Base-by-base conservation (phyloP, 2,113 vertebrate species). In the Poeciliopsis retropinna region DNA sequence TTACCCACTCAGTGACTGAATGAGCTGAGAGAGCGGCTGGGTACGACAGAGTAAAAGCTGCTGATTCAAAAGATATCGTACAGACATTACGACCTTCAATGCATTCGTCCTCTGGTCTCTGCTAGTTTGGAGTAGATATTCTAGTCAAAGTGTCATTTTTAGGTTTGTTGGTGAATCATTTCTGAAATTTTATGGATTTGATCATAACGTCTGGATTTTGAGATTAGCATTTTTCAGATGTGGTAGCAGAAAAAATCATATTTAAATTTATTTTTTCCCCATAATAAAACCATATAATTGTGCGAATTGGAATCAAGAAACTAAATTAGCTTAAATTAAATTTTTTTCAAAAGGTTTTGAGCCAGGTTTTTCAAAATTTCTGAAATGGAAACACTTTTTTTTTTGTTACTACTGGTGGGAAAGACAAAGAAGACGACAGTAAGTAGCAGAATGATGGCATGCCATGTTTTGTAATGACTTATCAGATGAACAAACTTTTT, bases 1-100 rank as follows among this genome's bases (percentile, higher is more conserved):
- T 14, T 22, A 64, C 76, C 72, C 9, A 4, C 3, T 84, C 81
- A 78, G 44, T 87, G 70, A 82, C 82, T 84, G 51, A 64, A 71
- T 25, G 73, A 75, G 83, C 81, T 82, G 80, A 80, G 72, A 0
- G 17, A 3, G 67, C 64, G 60, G 64, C 73, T 79, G 67, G 67
- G 5, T 57, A 72, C 29, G 64, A 72, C 27, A 11, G 15, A 32
- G 37, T 29, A 34, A 70, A 75, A 67, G 86, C 37, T 84, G 80
- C 75, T 85, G 85, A 85, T 75, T 30, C 67, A 41, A 66, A 70
- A 25, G 67, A 70, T 60, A 11, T 31, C 12, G 29, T 60, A 19
- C 54, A 34, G 66, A 44, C 51, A 72, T 75, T 69, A 80, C 71
- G 80, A 84, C 72, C 67, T 37, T 57, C 54, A 30, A 39, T 31